Evolutionary conservation across 2,113 vertebrate genomes (phyloP).

Genomic region (Entelurus aequoreus): DNA sequence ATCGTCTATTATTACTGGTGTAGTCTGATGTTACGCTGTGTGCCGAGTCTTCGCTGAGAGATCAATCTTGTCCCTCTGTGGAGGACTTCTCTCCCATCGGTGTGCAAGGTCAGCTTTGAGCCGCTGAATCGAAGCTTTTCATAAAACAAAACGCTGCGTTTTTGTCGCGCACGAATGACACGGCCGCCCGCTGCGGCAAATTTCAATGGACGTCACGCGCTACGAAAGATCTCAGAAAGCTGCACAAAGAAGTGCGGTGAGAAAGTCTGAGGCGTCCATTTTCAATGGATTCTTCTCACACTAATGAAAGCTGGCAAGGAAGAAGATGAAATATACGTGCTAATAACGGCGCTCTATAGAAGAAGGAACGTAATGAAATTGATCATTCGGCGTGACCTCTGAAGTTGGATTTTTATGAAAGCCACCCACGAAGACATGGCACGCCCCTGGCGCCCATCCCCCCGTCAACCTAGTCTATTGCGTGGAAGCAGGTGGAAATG

Average conservation of each 20-base stretch:
- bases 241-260: too few species aligned
- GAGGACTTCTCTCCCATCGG: conserved; percentile 9
- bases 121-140: neutral
- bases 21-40: conserved; percentile 45
- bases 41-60: conserved; percentile 36
- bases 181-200: too few species aligned
- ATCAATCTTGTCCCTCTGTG: conserved; percentile 47
- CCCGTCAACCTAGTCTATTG: neutral
- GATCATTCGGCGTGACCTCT: conserved; percentile 53
- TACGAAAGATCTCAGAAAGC: too few species aligned
- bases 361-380: conserved; percentile 48
- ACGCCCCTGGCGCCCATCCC: too few species aligned
- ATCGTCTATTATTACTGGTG: conserved; percentile 31
- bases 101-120: conserved; percentile 36
- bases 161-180: too few species aligned
- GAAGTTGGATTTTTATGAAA: conserved; percentile 57
- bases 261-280: neutral
- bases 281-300: conserved; percentile 24
- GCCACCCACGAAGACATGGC: conserved; percentile 28
- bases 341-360: conserved; percentile 39
- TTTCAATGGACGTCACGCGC: too few species aligned
- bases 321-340: conserved; percentile 35
- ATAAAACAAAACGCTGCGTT: too few species aligned
- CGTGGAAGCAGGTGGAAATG: neutral
- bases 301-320: conserved; percentile 25